Evolutionary conservation across 1,140 invertebrate genomes (phyloP).

Genomic region (Cydia fagiglandana): DNA sequence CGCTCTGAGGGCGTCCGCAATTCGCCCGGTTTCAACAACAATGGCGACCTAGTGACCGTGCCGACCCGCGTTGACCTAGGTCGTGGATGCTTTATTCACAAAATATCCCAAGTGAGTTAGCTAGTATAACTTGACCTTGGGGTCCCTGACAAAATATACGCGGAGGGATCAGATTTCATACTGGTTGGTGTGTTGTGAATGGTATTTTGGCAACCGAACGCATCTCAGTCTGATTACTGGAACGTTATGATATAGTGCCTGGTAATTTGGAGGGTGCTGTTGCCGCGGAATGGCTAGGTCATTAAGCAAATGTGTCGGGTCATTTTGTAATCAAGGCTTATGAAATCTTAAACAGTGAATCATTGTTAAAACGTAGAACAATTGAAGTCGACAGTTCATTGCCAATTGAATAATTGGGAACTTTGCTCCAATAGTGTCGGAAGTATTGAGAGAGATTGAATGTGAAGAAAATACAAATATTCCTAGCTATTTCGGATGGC

Average conservation of each 20-base stretch:
- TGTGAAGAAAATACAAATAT: too few relatives aligned
- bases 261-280: neutral
- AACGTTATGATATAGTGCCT: neutral
- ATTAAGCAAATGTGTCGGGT: neutral
- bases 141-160: neutral
- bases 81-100: neutral
- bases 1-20: neutral
- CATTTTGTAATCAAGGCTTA: neutral
- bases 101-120: neutral
- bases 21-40: neutral
- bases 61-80: constrained; percentile 10
- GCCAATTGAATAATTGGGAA: too few relatives aligned
- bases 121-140: neutral
- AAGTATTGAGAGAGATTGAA: too few relatives aligned
- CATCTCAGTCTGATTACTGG: neutral
- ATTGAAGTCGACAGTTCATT: too few relatives aligned
- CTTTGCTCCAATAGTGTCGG: too few relatives aligned
- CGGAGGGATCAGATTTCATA: neutral
- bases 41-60: constrained; percentile 6
- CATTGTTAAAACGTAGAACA: too few relatives aligned
- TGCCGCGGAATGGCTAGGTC: neutral
- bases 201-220: neutral
- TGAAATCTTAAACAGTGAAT: too few relatives aligned
- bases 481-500: too few relatives aligned
- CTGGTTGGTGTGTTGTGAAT: neutral